phyloP scores from a whole-genome alignment of 30 jellyfish, hydroid and myxozoan species.

The Cassiopea xamachana region DNA sequence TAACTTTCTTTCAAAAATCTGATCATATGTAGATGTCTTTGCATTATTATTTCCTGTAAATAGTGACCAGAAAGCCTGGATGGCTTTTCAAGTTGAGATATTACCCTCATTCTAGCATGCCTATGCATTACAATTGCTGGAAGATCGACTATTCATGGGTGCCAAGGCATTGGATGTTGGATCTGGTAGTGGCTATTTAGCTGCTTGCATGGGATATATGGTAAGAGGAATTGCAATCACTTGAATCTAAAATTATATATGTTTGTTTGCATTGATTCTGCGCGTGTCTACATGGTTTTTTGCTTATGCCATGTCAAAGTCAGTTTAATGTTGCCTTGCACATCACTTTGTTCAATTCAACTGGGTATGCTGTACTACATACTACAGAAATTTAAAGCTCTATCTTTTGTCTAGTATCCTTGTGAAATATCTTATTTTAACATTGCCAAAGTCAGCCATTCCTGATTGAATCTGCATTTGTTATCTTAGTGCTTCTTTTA shows the following conservation, averaged over 20 bases:
- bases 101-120: constrained; percentile 81
- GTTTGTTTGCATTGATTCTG: background rate
- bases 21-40: background rate
- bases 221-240: constrained; percentile 68
- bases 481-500: no score
- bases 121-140: constrained; percentile 95
- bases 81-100: background rate
- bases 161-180: constrained; percentile 98
- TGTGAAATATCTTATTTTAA: background rate
- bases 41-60: background rate
- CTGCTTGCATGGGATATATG: constrained; percentile 99
- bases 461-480: background rate
- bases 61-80: background rate
- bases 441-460: background rate
- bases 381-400: no score
- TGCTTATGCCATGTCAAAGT: no score
- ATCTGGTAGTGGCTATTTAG: constrained; percentile 98
- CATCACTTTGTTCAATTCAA: no score
- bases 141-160: constrained; percentile 83
- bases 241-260: no score
- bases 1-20: background rate
- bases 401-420: no score
- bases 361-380: no score
- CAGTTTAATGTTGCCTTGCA: no score
- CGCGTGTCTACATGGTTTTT: no score